Conservation (phyloP, 2,888 invertebrate genomes). For the Rhagium mordax region DNA sequence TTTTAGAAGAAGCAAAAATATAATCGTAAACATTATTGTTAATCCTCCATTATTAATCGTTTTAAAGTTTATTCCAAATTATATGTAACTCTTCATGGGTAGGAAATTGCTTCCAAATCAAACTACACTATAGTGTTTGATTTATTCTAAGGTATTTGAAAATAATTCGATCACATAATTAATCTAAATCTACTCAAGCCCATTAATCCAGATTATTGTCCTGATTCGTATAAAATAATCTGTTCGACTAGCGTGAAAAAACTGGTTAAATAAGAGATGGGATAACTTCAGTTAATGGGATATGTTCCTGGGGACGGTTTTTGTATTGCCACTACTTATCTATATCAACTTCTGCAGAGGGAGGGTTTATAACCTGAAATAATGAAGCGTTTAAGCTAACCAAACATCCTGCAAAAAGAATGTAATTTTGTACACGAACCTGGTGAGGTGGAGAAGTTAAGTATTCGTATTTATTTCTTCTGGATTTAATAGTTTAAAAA, state of each 20-base stretch:
- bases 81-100: no score
- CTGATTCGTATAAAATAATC: neutral
- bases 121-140: no score
- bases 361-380: neutral
- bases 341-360: neutral
- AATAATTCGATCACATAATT: neutral
- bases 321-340: neutral
- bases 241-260: neutral
- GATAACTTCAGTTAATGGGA: conserved; percentile 8
- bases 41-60: no score
- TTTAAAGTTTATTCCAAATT: no score
- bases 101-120: no score
- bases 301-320: neutral
- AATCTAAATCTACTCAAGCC: neutral
- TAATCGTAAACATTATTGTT: no score
- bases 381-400: neutral
- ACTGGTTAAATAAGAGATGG: neutral
- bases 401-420: neutral
- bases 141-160: neutral
- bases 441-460: neutral
- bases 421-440: neutral
- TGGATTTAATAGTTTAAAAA: no score
- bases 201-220: neutral
- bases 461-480: no score
- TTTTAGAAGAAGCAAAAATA: no score